Evolutionary conservation across 2,888 invertebrate species (phyloP).

Genomic region (Athrips mouffetella): DNA sequence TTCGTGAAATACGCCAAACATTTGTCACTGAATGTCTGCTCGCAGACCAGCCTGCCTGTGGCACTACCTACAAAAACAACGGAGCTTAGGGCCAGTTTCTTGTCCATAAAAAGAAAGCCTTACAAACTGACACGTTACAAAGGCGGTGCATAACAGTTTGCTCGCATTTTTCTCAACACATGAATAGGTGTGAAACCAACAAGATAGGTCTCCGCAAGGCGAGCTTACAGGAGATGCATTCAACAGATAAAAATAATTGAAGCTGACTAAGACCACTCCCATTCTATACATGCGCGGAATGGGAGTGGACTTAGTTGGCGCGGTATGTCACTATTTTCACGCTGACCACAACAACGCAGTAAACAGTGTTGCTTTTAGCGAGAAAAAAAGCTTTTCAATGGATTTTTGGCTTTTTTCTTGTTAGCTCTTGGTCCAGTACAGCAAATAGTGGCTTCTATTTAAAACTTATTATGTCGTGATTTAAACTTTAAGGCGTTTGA

Average conservation of each 20-base stretch:
- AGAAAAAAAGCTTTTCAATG: background rate
- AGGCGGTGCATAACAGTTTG: too few relatives aligned
- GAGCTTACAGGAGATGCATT: constrained; percentile 48
- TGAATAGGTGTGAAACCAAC: constrained; percentile 45
- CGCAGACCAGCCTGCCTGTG: too few relatives aligned
- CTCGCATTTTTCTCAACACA: background rate
- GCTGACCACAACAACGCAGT: background rate
- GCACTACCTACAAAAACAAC: too few relatives aligned
- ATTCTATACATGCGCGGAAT: background rate
- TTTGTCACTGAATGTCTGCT: too few relatives aligned
- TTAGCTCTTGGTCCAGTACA: too few relatives aligned
- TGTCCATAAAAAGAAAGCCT: too few relatives aligned
- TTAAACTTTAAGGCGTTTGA: too few relatives aligned
- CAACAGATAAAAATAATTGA: constrained; percentile 61
- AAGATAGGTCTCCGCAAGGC: constrained; percentile 43
- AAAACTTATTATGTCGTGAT: too few relatives aligned
- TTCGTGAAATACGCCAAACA: too few relatives aligned
- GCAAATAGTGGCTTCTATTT: too few relatives aligned
- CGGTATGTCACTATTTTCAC: background rate
- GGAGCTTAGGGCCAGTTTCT: too few relatives aligned
- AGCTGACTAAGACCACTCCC: constrained; percentile 44
- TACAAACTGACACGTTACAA: too few relatives aligned
- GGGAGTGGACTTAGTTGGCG: background rate
- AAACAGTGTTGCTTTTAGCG: background rate
- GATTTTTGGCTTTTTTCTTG: background rate